phyloP scores from a whole-genome alignment of 2,888 invertebrate species.

The Caradrina kadenii region DNA sequence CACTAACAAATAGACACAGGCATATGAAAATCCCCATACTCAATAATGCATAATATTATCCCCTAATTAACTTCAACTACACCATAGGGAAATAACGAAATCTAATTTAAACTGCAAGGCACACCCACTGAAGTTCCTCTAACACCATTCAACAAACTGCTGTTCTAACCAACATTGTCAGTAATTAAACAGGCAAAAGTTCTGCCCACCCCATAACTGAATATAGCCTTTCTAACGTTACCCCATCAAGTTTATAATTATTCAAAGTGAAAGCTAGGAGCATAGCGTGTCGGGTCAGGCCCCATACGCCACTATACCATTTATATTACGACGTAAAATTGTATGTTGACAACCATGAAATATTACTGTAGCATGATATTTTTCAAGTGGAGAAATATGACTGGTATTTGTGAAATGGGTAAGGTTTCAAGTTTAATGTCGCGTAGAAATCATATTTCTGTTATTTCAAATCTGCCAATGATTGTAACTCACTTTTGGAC shows the following conservation, averaged over 20 bases:
- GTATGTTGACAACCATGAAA: constrained; percentile 50
- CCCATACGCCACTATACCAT: constrained; percentile 48
- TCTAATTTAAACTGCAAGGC: constrained; percentile 19
- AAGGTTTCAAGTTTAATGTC: not conserved
- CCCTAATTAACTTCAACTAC: not conserved
- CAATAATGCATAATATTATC: not conserved
- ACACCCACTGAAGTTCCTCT: too few species aligned
- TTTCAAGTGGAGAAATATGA: constrained; percentile 30
- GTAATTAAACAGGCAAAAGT: constrained; percentile 22
- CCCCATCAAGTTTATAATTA: constrained; percentile 40
- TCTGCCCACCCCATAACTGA: constrained; percentile 21
- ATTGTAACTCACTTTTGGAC: too few species aligned
- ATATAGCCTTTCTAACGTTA: constrained; percentile 10
- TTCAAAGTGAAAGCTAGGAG: constrained; percentile 20
- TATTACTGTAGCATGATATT: constrained; percentile 25
- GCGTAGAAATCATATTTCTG: not conserved
- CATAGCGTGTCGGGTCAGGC: constrained; percentile 52
- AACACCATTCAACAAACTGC: constrained; percentile 13
- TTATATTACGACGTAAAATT: constrained; percentile 51
- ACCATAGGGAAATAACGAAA: not conserved
- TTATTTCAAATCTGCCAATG: not conserved
- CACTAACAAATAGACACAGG: not conserved
- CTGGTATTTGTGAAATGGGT: constrained; percentile 5
- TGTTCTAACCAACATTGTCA: constrained; percentile 10
- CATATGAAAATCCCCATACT: too few species aligned